phyloP scores from a whole-genome alignment of 2,797 vertebrate genomes.

The Pristis pectinata region DNA sequence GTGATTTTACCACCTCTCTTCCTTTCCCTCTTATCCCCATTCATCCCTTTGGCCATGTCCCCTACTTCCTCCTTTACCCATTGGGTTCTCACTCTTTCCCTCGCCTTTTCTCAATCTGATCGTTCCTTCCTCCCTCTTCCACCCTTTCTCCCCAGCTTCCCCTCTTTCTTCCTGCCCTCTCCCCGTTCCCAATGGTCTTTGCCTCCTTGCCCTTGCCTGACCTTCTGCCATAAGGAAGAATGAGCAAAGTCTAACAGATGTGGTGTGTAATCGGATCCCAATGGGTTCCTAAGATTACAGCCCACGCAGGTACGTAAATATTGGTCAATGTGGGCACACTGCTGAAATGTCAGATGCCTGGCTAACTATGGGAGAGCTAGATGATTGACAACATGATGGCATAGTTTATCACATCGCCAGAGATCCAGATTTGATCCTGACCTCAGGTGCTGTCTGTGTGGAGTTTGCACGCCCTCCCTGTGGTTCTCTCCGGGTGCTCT shows the following conservation, averaged over 20 bases:
- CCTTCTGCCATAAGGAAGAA: neutral
- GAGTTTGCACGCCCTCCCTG: too few species aligned
- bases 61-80: neutral
- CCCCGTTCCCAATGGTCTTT: neutral
- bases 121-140: neutral
- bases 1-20: neutral
- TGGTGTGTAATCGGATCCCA: neutral
- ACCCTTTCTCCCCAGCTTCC: neutral
- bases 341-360: too few species aligned
- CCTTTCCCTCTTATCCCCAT: neutral
- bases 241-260: neutral
- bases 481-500: too few species aligned
- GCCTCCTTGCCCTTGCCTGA: too few species aligned
- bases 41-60: neutral
- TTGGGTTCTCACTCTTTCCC: neutral
- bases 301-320: neutral
- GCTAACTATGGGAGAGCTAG: neutral
- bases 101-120: neutral
- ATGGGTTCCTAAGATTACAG: neutral
- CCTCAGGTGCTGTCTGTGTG: too few species aligned
- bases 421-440: too few species aligned
- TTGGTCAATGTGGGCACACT: neutral
- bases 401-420: too few species aligned
- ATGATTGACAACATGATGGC: too few species aligned
- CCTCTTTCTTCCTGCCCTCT: neutral